These are phyloP conservation scores for Callimorpha dominula DNA, from an alignment of 2,888 invertebrate species.

Conservation along the genomic window DNA sequence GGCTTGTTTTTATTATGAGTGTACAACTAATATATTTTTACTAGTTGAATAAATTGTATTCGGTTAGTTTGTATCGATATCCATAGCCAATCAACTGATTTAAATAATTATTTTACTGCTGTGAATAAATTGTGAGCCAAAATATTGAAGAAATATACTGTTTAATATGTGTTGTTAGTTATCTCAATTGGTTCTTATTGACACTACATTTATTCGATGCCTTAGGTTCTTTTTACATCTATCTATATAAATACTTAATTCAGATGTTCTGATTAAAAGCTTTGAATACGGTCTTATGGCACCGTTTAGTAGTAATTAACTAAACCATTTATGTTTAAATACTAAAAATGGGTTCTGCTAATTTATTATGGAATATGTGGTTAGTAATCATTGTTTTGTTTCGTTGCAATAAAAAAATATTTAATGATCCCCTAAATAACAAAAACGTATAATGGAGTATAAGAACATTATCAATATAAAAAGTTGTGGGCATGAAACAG, in stretches of 20 bases:
- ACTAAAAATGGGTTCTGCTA: neutral
- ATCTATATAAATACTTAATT: too few relatives aligned
- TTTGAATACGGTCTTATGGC: neutral
- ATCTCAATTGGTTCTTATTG: neutral
- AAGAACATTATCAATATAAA: neutral
- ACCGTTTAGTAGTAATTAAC: neutral
- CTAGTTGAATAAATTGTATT: constrained; percentile 35
- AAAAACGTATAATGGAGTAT: too few relatives aligned
- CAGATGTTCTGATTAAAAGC: neutral
- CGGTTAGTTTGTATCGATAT: constrained; percentile 37
- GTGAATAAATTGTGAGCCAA: constrained; percentile 34
- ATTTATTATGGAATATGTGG: neutral
- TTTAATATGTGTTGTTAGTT: constrained; percentile 32
- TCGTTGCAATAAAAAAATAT: neutral
- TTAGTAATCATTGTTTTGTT: neutral
- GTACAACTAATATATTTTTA: constrained; percentile 33
- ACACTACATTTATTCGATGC: neutral
- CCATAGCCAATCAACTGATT: constrained; percentile 46
- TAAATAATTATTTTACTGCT: constrained; percentile 51
- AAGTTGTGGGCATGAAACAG: neutral
- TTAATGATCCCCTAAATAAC: neutral
- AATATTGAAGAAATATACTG: constrained; percentile 30
- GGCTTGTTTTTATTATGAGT: constrained; percentile 25
- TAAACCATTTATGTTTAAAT: neutral
- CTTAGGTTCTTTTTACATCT: neutral